Base-by-base conservation (phyloP, 2,797 vertebrate species). In the Lagocephalus sceleratus region DNA sequence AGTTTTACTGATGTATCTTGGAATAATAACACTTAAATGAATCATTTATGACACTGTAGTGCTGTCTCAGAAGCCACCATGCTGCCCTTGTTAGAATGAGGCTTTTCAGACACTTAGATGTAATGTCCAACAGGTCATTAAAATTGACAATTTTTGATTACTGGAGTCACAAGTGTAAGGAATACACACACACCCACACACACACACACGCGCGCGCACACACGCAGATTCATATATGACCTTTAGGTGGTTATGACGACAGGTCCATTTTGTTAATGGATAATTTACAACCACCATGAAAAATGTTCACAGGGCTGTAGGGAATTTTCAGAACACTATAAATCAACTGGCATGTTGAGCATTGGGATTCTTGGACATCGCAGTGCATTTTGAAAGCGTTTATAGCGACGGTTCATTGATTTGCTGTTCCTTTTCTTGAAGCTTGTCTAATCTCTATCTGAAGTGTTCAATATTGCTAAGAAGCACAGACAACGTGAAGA, bases 201-300 rank as follows among this genome's bases (percentile, higher is more conserved):
- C 26, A 35, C 5, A 29, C 26, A 29, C 26, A 29, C 26, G 10
- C 2, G 7, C 23, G 7, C 23, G 7, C 23, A 25, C 23, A 25
- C 23, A 25, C 23, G 7, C 23, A 25, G 4, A 25, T 7, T 25
- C 23, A 25, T 25, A 25, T 5, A 5, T 32, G 38, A 58, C 19
- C 40, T 76, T 64, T 57, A 51, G 44, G 20, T 9, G 16, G 48
- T 9, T 14, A 26, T 59, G 59, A 60, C 47, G 43, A 48, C 67
- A 25, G 53, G 21, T 75, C 66, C 63, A 81, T 83, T 82, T 73
- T 42, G 60, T 56, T 75, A 79, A 83, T 83, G 63, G 56, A 6
- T 69, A 47, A 77, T 82, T 82, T 78, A 84, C 60, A 68, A 51
- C 57, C 52, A 20, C 52, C 25, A 32, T 68, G 62, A 76, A 71